Evolutionary conservation across 2,797 vertebrate species (phyloP).

Genomic region (Gobionotothen gibberifrons): DNA sequence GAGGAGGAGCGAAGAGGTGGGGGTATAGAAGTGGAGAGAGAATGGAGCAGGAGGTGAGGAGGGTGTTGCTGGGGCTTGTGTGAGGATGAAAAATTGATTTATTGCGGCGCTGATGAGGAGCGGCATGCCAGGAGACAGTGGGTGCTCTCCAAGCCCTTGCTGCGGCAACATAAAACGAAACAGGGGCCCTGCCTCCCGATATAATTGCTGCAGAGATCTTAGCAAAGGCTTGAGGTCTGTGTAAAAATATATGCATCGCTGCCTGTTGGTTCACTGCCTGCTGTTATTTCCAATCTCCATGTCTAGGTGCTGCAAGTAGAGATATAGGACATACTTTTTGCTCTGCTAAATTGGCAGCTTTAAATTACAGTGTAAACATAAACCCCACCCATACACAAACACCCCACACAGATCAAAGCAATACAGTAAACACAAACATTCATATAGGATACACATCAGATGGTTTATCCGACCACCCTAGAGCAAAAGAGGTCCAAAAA

Average conservation of each 20-base stretch:
- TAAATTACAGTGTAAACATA: conserved; percentile 48
- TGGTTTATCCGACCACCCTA: conserved; percentile 12
- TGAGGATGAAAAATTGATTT: conserved; percentile 87
- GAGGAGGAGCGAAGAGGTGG: conserved; percentile 56
- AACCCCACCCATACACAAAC: conserved; percentile 1
- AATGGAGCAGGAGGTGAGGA: conserved; percentile 60
- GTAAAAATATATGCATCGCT: conserved; percentile 74
- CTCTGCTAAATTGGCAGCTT: conserved; percentile 38
- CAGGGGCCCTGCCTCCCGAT: conserved; percentile 72
- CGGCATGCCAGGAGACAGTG: conserved; percentile 81
- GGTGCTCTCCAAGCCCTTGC: conserved; percentile 78
- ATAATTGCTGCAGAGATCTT: conserved; percentile 83
- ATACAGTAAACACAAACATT: conserved; percentile 30
- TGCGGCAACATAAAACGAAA: conserved; percentile 83
- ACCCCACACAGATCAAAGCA: conserved; percentile 43
- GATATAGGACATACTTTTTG: conserved; percentile 42
- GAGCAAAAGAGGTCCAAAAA: conserved; percentile 16
- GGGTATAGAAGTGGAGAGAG: conserved; percentile 63
- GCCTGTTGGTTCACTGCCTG: conserved; percentile 55
- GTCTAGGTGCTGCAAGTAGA: conserved; percentile 57
- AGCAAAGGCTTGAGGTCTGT: conserved; percentile 68
- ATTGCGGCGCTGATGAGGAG: conserved; percentile 85
- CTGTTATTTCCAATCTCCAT: conserved; percentile 68
- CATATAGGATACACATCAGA: conserved; percentile 14
- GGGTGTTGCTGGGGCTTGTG: conserved; percentile 57